phyloP scores from a whole-genome alignment of 1,140 invertebrate genomes.

The Nymphalis io region DNA sequence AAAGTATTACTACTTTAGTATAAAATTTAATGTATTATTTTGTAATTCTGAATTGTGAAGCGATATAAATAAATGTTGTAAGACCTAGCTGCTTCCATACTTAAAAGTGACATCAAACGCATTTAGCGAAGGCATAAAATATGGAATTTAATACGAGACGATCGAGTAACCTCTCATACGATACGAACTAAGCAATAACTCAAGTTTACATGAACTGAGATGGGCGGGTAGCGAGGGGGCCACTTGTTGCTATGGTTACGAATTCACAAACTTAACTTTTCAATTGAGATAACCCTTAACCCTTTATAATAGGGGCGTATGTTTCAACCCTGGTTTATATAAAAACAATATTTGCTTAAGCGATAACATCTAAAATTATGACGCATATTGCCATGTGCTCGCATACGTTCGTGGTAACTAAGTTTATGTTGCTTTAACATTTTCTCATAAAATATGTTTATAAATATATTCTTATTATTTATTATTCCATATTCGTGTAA shows the following conservation, averaged over 20 bases:
- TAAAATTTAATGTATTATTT: too few species aligned
- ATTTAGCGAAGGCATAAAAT: constrained; percentile 30
- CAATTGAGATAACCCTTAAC: constrained; percentile 16
- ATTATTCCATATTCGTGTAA: not conserved
- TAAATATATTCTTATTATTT: not conserved
- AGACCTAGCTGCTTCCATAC: not conserved
- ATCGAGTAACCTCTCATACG: constrained; percentile 47
- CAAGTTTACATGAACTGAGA: constrained; percentile 49
- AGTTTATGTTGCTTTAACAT: constrained; percentile 2
- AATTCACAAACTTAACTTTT: constrained; percentile 35
- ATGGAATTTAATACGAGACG: constrained; percentile 40
- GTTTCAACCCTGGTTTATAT: not conserved
- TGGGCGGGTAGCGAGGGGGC: constrained; percentile 37
- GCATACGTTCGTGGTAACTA: constrained; percentile 8
- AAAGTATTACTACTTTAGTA: too few species aligned
- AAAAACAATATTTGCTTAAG: constrained; percentile 9
- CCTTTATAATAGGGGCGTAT: constrained; percentile 8
- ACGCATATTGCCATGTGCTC: constrained; percentile 1
- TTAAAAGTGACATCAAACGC: constrained; percentile 11
- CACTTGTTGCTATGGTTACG: constrained; percentile 62
- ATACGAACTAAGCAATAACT: constrained; percentile 57
- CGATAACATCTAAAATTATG: constrained; percentile 11
- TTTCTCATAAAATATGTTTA: not conserved
- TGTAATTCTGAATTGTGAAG: too few species aligned
- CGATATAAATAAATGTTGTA: not conserved